These are phyloP conservation scores for Vanessa tameamea DNA, from an alignment of 1,140 invertebrate species.

Conservation along the genomic window DNA sequence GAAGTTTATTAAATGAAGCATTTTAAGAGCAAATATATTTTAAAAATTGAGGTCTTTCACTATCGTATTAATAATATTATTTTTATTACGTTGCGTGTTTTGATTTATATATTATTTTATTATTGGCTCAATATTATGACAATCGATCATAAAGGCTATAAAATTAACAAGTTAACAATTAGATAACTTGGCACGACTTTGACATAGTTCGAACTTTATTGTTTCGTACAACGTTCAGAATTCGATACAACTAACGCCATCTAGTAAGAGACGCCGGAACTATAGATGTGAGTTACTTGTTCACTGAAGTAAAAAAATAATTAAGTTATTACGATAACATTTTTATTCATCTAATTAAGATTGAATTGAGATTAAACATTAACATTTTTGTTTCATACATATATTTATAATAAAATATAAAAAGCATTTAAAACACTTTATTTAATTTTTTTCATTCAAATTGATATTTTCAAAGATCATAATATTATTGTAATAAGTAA, in stretches of 20 bases:
- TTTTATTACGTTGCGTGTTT: constrained; percentile 2
- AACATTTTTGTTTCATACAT: too few species aligned
- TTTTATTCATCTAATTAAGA: too few species aligned
- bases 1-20: too few species aligned
- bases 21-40: too few species aligned
- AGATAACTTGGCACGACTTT: constrained; percentile 66
- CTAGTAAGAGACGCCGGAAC: constrained; percentile 36
- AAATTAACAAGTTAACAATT: constrained; percentile 56
- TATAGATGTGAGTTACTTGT: neutral
- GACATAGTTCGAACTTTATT: constrained; percentile 53
- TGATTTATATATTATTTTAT: constrained; percentile 28
- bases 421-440: too few species aligned
- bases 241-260: constrained; percentile 55
- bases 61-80: neutral
- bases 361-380: too few species aligned
- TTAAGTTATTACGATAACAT: too few species aligned
- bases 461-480: too few species aligned
- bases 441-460: too few species aligned
- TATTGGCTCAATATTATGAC: constrained; percentile 11
- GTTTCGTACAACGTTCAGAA: constrained; percentile 21
- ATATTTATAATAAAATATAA: too few species aligned
- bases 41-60: neutral
- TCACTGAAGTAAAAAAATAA: neutral
- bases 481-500: too few species aligned
- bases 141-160: constrained; percentile 59